Evolutionary conservation across 1,140 invertebrate genomes (phyloP).

Genomic region (Drosophila novamexicana): DNA sequence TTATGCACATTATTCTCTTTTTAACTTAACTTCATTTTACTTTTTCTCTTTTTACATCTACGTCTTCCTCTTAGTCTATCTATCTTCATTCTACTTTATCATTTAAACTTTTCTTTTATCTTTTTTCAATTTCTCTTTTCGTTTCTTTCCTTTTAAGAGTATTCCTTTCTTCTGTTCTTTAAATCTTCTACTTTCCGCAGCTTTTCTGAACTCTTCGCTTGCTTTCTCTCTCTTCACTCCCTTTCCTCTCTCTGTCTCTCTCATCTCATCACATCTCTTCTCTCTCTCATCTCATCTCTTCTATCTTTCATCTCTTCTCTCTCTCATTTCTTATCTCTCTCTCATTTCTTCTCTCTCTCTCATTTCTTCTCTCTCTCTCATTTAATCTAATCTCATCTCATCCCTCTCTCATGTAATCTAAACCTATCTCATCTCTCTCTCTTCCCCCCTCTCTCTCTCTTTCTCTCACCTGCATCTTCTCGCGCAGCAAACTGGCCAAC

Average conservation of each 20-base stretch:
- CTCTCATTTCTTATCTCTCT: neutral
- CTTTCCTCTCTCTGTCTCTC: neutral
- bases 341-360: neutral
- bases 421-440: neutral
- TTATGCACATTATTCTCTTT: neutral
- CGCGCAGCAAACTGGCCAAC: constrained; percentile 91
- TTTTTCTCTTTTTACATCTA: neutral
- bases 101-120: too few relatives aligned
- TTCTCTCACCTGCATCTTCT: constrained; percentile 90
- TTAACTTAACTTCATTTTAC: neutral
- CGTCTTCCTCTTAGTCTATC: too few relatives aligned
- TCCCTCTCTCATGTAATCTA: too few relatives aligned
- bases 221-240: neutral
- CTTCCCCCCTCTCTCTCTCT: neutral
- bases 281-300: neutral
- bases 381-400: neutral
- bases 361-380: neutral
- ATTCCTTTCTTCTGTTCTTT: too few relatives aligned
- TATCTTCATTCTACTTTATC: too few relatives aligned
- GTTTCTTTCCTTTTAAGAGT: too few relatives aligned
- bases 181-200: too few relatives aligned
- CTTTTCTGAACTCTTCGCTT: too few relatives aligned
- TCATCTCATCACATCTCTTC: neutral
- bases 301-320: neutral
- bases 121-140: too few relatives aligned